Evolutionary conservation across 1,140 invertebrate species (phyloP), one percentile per base, ranked within the genome.

Genomic region (Drosophila repletoides): DNA sequence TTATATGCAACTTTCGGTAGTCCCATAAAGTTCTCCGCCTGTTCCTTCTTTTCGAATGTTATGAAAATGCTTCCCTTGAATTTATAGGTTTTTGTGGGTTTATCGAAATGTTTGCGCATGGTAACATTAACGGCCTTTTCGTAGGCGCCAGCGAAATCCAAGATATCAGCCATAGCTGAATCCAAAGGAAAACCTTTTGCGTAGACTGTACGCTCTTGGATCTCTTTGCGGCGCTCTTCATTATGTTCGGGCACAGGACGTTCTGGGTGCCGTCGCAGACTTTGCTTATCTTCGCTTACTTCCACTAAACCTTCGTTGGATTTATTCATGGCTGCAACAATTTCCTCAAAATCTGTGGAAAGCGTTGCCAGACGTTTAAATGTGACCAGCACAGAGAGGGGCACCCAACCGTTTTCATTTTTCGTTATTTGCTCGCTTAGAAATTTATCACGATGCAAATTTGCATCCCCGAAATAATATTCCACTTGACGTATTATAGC

Each of bases 41-140:
- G 92, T 46, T 97, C 96, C 45, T 93, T 91, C 21, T 93, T 95
- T 72, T 93, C 93, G 81, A 98, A 98, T 1, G 95, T 94, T 14
- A 95, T 93, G 91, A 98, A 98, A 43, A 97, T 93, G 4, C 97
- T 98, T 33, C 97, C 97, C 91, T 99, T 96, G 80, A 97, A 97
- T 26, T 92, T 90, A 41, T 92, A 91, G 29, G 92, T 92, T 76
- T 95, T 95, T 4, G 91, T 91, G 3, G 92, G 91, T 60, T 93
- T 93, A 71, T 95, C 94, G 28, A 91, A 90, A 69, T 95, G 96
- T 53, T 92, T 93, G 67, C 95, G 93, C 93, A 96, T 95, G 75
- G 93, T 91, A 29, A 98, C 91, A 86, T 95, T 95, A 38, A 97
- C 95, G 28, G 95, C 92, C 40, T 93, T 92, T 6, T 95, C 94